Conservation (phyloP, 2,797 vertebrate genomes). For the Falco rusticolus region DNA sequence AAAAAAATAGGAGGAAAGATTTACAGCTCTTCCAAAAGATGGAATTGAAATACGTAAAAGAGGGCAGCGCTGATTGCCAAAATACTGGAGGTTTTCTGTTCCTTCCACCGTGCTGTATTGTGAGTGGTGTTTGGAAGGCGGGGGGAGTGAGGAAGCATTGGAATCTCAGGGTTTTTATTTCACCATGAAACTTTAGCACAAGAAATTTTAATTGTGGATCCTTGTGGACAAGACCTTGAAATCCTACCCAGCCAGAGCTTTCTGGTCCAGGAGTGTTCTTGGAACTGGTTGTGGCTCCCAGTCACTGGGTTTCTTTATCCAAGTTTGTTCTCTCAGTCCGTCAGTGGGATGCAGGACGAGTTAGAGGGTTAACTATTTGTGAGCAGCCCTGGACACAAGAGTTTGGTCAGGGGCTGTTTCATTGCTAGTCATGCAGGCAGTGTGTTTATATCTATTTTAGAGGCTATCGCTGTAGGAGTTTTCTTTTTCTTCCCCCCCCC, state of each 20-base stretch:
- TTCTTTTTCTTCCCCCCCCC: not conserved
- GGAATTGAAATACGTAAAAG: conserved; percentile 42
- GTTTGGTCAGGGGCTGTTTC: not conserved
- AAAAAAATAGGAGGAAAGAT: not conserved
- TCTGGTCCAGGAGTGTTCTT: conserved; percentile 51
- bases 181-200: conserved; percentile 72
- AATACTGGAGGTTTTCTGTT: conserved; percentile 60
- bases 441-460: not conserved
- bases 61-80: conserved; percentile 40
- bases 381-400: not conserved
- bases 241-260: conserved; percentile 58
- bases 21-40: conserved; percentile 36
- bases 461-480: not conserved
- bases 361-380: conserved; percentile 13
- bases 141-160: not conserved
- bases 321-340: not conserved
- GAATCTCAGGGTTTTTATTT: conserved; percentile 69
- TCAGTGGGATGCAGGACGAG: not conserved
- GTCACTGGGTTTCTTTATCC: conserved; percentile 34
- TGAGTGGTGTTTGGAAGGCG: not conserved
- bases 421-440: not conserved
- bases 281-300: conserved; percentile 58
- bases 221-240: conserved; percentile 74
- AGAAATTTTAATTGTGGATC: conserved; percentile 77
- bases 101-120: conserved; percentile 28